phyloP scores from a whole-genome alignment of 2,797 vertebrate genomes.

The Cyprinella venusta region DNA sequence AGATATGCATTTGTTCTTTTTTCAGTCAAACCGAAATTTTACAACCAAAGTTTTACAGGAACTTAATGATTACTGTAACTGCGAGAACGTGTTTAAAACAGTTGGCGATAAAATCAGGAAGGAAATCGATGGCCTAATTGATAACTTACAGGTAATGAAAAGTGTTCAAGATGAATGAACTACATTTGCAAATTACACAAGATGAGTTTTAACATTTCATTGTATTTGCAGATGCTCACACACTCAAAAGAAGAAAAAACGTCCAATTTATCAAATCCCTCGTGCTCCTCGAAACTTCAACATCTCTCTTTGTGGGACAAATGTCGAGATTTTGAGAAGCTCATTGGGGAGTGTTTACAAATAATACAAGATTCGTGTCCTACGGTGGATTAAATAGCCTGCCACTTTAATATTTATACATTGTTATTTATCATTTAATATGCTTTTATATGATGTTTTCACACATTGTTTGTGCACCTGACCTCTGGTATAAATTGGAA shows the following conservation, averaged over 20 bases:
- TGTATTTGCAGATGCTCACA: slow-evolving; percentile 39
- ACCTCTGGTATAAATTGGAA: neutral
- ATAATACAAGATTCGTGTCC: too few relatives aligned
- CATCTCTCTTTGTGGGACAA: slow-evolving; percentile 31
- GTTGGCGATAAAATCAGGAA: neutral
- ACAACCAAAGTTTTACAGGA: slow-evolving; percentile 8
- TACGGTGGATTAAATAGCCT: neutral
- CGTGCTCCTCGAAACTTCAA: slow-evolving; percentile 5
- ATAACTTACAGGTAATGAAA: slow-evolving; percentile 49
- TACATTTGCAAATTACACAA: neutral
- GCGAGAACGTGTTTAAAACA: neutral
- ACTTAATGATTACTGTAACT: neutral
- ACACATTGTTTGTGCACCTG: neutral
- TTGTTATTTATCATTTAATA: neutral
- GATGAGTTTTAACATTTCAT: neutral
- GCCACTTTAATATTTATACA: neutral
- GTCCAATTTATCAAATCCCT: neutral
- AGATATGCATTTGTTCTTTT: neutral
- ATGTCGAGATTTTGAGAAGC: neutral
- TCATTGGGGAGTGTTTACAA: neutral
- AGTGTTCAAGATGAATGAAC: neutral
- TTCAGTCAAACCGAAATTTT: neutral
- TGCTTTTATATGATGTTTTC: neutral
- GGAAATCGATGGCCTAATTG: slow-evolving; percentile 46
- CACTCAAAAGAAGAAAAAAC: neutral